phyloP scores from a whole-genome alignment of 1,140 invertebrate genomes.

The Euura lappo region DNA sequence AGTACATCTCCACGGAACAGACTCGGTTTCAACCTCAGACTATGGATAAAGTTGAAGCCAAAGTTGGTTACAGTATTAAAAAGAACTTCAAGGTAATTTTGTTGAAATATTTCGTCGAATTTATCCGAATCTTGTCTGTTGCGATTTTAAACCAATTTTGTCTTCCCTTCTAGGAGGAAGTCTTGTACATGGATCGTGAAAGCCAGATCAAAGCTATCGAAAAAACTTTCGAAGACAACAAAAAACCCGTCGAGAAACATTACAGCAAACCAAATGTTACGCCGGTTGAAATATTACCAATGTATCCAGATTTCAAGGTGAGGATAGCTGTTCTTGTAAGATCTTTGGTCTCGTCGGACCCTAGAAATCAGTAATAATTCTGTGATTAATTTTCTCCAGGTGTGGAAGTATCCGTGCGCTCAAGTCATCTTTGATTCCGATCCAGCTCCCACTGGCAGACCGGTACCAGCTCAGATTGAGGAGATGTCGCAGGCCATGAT shows the following conservation, averaged over 20 bases:
- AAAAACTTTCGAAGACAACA: constrained; percentile 95
- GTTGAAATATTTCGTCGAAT: constrained; percentile 13
- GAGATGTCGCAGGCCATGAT: constrained; percentile 99
- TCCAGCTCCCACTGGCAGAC: constrained; percentile 82
- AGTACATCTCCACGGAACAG: constrained; percentile 99
- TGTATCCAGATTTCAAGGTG: constrained; percentile 94
- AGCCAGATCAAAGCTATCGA: constrained; percentile 98
- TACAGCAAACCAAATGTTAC: constrained; percentile 94
- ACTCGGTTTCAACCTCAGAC: constrained; percentile 95
- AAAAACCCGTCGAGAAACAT: constrained; percentile 86
- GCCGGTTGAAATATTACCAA: constrained; percentile 86
- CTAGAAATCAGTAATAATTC: background rate
- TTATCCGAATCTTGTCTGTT: background rate
- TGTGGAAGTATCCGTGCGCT: constrained; percentile 97
- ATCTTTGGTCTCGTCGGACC: background rate
- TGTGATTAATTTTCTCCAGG: constrained; percentile 62
- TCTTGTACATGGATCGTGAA: constrained; percentile 95
- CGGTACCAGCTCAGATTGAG: constrained; percentile 86
- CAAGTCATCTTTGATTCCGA: constrained; percentile 99
- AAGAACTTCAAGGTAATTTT: constrained; percentile 80
- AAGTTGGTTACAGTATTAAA: constrained; percentile 98
- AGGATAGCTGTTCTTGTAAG: no score
- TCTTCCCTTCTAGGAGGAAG: constrained; percentile 73
- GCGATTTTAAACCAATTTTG: constrained; percentile 15
- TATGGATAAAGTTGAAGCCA: constrained; percentile 96